Evolutionary conservation across 2,113 vertebrate genomes (phyloP), one percentile per base, ranked within the genome.

Genomic region (Crypturellus undulatus): DNA sequence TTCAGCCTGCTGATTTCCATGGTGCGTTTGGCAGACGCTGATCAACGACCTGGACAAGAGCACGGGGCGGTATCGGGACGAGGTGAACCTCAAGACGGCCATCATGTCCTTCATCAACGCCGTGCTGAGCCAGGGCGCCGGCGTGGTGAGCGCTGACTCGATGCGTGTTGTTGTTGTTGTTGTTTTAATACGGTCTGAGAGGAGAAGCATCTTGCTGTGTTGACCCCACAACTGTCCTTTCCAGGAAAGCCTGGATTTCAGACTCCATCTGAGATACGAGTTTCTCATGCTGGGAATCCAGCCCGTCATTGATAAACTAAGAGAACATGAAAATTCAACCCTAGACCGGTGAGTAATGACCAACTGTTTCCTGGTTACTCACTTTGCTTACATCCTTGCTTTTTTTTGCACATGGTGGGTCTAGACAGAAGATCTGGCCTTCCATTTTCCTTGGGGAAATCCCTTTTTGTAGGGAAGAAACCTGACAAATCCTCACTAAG

Each of bases 81-180:
- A 99, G 98, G 99, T 99, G 97, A 99, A 97, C 97, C 98, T 99
- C 91, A 99, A 99, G 97, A 99, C 99, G 5, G 99, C 99, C 90
- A 99, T 99, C 97, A 99, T 99, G 99, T 99, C 99, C 92, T 99
- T 99, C 97, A 99, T 99, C 94, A 99, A 99, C 1, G 99, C 99
- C 12, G 99, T 99, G 84, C 98, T 99, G 73, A 99, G 99, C 92
- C 99, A 99, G 97, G 99, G 99, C 7, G 98, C 99, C 14, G 99
- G 99, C 90, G 99, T 99, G 99, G 99, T 99, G 96, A 98, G 98
- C 34, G 75, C 18, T 40, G 18, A 42, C 36, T 38, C 51, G 38
- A 8, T 72, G 45, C 45, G 19, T 47, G 19, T 5, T 13, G 52
- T 69, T 20, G 67, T 62, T 69, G 8, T 17, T 24, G 22, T n/a